Evolutionary conservation across 2,797 vertebrate genomes (phyloP), one percentile per base, ranked within the genome.

Genomic region (Sebastolobus alascanus): DNA sequence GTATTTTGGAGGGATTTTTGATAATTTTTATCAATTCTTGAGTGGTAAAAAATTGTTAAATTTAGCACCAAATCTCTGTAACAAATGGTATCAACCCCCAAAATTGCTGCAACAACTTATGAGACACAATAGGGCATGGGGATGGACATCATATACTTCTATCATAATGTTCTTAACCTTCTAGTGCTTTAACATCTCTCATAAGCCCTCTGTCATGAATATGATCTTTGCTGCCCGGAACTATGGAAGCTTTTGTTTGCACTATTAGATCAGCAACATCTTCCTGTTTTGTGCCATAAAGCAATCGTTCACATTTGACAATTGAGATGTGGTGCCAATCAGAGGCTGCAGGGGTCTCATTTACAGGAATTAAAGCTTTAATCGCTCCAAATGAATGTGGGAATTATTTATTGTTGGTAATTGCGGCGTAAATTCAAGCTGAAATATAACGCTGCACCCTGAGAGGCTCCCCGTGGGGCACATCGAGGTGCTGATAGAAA

Each of bases 151-250:
- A 40, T 14, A 13, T 40, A 40, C 12, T 40, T 40, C 38, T 40
- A 40, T 40, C 38, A 40, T 40, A 40, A 14, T 5, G 38, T 40
- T 40, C 38, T 12, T 13, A 40, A 40, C 38, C 38, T 12, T 40
- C 38, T 40, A 40, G 38, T 40, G 56, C 65, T 73, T 83, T 67
- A 52, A 59, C 10, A 16, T 64, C 61, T 78, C 67, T 74, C 70
- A 72, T 50, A 75, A 79, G 4, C 25, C 10, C 25, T 1, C 2
- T 8, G 65, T 68, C 58, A 64, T 72, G 68, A 68, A 82, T 27
- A 55, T 56, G 11, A 40, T 68, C 9, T 31, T 38, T 73, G 38
- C 66, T 40, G n/a, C 56, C n/a, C 1, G 1, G 20, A 31, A 43
- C 56, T 54, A 1, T n/a, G 13, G 9, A 33, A 68, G 8, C 25